A percentile compares a stretch with the other conserved stretches of the same genome.
phyloP scores from a whole-genome alignment of 2,888 invertebrate species.

The Scaptodrosophila latifasciaeformis region DNA sequence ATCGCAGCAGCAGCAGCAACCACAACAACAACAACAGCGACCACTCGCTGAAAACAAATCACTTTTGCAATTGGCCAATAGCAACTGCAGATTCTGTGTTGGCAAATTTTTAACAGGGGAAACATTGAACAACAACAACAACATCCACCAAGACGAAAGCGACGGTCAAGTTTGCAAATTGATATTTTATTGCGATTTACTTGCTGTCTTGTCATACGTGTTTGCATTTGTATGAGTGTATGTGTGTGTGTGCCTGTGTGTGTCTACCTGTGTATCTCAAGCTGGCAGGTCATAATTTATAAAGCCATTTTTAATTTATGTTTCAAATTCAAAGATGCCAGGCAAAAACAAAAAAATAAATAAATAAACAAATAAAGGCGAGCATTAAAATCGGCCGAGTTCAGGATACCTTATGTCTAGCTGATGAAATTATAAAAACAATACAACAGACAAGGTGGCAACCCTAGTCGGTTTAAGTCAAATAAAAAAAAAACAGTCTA shows the following conservation, averaged over 20 bases:
- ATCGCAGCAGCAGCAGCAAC: slow-evolving; percentile 10
- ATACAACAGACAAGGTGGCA: no score
- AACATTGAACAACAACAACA: slow-evolving; percentile 1
- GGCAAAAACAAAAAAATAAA: no score
- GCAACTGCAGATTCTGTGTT: slow-evolving; percentile 10
- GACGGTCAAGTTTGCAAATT: slow-evolving; percentile 55
- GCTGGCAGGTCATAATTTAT: slow-evolving; percentile 28
- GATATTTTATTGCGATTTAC: slow-evolving; percentile 57
- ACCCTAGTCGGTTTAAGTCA: no score
- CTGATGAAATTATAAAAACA: no score
- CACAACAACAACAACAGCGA: background rate
- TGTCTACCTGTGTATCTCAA: background rate
- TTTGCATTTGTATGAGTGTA: background rate
- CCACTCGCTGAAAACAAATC: slow-evolving; percentile 16
- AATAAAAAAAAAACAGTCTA: no score
- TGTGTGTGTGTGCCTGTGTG: background rate
- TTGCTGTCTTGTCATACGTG: slow-evolving; percentile 11
- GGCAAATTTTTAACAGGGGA: slow-evolving; percentile 24
- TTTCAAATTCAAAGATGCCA: background rate
- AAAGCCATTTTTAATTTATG: slow-evolving; percentile 13
- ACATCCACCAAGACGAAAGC: slow-evolving; percentile 2
- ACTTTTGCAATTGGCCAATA: slow-evolving; percentile 28
- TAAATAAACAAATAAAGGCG: no score
- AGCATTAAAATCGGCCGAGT: no score
- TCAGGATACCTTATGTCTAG: no score